Evolutionary conservation across 1,140 invertebrate species (phyloP), one percentile per base, ranked within the genome.

Genomic region (Habropoda laboriosa): DNA sequence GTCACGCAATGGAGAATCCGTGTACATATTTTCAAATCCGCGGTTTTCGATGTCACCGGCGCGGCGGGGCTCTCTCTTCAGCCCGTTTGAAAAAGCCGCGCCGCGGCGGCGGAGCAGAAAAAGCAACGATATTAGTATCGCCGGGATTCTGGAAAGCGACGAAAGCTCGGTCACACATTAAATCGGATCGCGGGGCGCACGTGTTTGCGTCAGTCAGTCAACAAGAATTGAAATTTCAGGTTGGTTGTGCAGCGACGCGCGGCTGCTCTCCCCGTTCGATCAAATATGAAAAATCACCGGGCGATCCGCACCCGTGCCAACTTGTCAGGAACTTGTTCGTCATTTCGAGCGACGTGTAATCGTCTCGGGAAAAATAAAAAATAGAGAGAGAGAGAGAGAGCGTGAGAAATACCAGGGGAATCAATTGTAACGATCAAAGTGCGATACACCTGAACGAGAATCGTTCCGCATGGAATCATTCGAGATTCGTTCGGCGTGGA

Each of bases 161-260:
- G 27, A n/a, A 75, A 32, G 35, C 47, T 64, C 60, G 61, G 35
- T 27, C 45, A 32, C 27, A 55, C 61, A 75, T 75, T 67, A 75
- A 75, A 75, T 35, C 47, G 35, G 35, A 27, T 7, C 4, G 32
- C 24, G 18, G 30, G 1, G 13, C 0, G 6, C 13, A 5, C 38
- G 21, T 18, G 32, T 18, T 27, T 38, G 35, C 27, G 61, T 35
- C 53, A 16, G 27, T 55, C 61, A 45, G 73, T 32, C 72, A 53
- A 27, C 61, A 42, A n/a, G 61, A 75, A 75, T 75, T 75, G 55
- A 75, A 67, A 75, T 75, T 75, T 55, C 49, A 67, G 47, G 6
- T 64, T 16, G 72, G 18, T 13, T 35, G 68, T 45, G 32, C 67
- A 55, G 13, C 38, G 67, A 70, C 51, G n/a, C n/a, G 58, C 47